Evolutionary conservation across 1,140 invertebrate species (phyloP), one percentile per base, ranked within the genome.

Genomic region (Heterodera schachtii): DNA sequence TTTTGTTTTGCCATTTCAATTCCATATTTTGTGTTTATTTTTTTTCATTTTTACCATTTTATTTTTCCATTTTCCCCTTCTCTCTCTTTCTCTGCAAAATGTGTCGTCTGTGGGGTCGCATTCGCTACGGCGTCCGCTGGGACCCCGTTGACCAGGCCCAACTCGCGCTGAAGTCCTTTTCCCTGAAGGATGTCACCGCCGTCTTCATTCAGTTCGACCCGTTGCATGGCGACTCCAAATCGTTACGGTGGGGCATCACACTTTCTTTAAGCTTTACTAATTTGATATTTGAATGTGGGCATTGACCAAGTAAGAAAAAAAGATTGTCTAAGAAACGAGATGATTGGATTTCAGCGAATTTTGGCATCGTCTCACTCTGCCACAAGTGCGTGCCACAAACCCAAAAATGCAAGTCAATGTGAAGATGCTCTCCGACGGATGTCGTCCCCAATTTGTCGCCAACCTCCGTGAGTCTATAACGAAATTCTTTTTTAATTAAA

Each of bases 171-270:
- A 87, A 87, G 13, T 87, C 83, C 9, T 46, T 88, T 41, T 83
- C 88, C 80, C 81, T 88, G 21, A 82, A 81, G 46, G 75, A 84
- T 43, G 88, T 89, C 31, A 86, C 84, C 46, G 75, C 80, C 5
- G 83, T 89, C 47, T 70, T 84, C 11, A 83, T 89, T 76, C 89
- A 86, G 8, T 52, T 89, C 41, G 88, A 89, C 80, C 88, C 88
- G 11, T 88, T 90, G 47, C 83, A 86, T 57, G 64, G 66, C 13
- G 86, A 85, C 73, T 90, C 83, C 75, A 73, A 76, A n/a, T 84
- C 88, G 2, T 60, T 88, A 46, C 82, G 84, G 89, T 89, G 44
- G 21, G 85, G 47, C 60, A 64, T 43, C 3, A 4, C 13, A 64
- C 57, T 66, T 13, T 60, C 80, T 71, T 80, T 21, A 76, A 13